A percentile compares a stretch with the other conserved stretches of the same genome.
Conservation (phyloP, 2,888 invertebrate species). For the Apodemia zela region DNA sequence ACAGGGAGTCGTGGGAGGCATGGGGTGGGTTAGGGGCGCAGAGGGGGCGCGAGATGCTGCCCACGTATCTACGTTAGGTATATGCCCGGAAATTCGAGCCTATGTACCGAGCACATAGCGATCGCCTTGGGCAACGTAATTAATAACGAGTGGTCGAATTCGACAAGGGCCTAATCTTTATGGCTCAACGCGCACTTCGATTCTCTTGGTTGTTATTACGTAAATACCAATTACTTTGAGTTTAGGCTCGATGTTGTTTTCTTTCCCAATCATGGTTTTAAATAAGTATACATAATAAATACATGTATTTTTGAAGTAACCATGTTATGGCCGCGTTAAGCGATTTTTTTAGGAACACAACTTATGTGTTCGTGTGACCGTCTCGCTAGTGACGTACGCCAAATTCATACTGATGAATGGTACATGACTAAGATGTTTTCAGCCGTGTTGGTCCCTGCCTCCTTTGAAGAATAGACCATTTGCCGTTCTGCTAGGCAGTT, state of each 20-base stretch:
- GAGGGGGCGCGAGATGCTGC: slow-evolving; percentile 50
- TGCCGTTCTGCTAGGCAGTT: no score
- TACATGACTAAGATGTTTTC: no score
- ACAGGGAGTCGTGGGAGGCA: slow-evolving; percentile 47
- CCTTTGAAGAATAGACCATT: no score
- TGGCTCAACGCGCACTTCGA: slow-evolving; percentile 4
- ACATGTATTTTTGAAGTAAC: no score
- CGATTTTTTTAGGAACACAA: no score
- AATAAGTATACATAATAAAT: no score
- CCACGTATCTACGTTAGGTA: slow-evolving; percentile 56
- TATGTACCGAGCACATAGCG: slow-evolving; percentile 48
- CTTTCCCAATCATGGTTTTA: background rate
- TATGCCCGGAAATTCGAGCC: slow-evolving; percentile 69
- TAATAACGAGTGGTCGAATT: slow-evolving; percentile 54
- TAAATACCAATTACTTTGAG: slow-evolving; percentile 8
- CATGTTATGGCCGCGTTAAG: no score
- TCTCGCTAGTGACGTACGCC: no score
- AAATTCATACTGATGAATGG: no score
- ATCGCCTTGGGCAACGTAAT: slow-evolving; percentile 57
- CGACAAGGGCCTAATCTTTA: slow-evolving; percentile 38
- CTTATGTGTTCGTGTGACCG: no score
- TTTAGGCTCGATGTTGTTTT: background rate
- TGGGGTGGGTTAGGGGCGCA: slow-evolving; percentile 35
- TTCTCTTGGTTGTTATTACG: slow-evolving; percentile 8
- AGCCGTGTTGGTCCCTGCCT: no score